phyloP scores from a whole-genome alignment of 2,888 invertebrate genomes.

The Caenorhabditis japonica region DNA sequence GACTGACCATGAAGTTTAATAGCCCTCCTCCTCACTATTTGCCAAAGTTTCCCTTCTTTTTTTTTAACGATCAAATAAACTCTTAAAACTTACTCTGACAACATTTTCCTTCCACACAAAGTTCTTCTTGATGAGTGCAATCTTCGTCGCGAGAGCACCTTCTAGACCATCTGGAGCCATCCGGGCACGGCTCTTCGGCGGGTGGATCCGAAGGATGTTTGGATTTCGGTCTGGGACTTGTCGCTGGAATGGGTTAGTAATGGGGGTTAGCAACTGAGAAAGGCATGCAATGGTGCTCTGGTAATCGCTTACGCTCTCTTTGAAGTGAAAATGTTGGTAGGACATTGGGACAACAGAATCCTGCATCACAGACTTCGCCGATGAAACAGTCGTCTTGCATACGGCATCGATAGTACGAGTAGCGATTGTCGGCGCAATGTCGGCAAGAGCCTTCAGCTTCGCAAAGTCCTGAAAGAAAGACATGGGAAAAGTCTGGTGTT shows the following conservation, averaged over 20 bases:
- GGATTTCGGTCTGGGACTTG: conserved; percentile 30
- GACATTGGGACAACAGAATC: conserved; percentile 65
- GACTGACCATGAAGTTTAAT: too few relatives aligned
- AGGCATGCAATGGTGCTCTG: background rate
- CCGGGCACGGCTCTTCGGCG: conserved; percentile 57
- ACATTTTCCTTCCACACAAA: conserved; percentile 59
- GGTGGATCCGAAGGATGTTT: conserved; percentile 20
- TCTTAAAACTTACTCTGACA: conserved; percentile 62
- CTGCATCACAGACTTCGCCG: conserved; percentile 64
- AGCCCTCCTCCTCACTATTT: conserved; percentile 20
- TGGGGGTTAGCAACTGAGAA: conserved; percentile 10
- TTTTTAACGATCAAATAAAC: too few relatives aligned
- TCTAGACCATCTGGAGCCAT: conserved; percentile 51
- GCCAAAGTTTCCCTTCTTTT: conserved; percentile 3
- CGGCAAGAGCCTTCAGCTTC: conserved; percentile 63
- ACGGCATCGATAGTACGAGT: conserved; percentile 64
- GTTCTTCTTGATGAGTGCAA: conserved; percentile 41
- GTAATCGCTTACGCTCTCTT: conserved; percentile 50
- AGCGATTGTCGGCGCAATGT: conserved; percentile 62
- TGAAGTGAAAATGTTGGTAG: conserved; percentile 46
- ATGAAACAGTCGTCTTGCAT: conserved; percentile 64
- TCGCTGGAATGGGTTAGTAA: conserved; percentile 31
- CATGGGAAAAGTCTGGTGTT: too few relatives aligned
- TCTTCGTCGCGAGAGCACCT: conserved; percentile 41
- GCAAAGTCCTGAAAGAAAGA: conserved; percentile 56